These are phyloP conservation scores for Himalopsyche japonica DNA, from an alignment of 2,888 invertebrate species.

Conservation along the genomic window DNA sequence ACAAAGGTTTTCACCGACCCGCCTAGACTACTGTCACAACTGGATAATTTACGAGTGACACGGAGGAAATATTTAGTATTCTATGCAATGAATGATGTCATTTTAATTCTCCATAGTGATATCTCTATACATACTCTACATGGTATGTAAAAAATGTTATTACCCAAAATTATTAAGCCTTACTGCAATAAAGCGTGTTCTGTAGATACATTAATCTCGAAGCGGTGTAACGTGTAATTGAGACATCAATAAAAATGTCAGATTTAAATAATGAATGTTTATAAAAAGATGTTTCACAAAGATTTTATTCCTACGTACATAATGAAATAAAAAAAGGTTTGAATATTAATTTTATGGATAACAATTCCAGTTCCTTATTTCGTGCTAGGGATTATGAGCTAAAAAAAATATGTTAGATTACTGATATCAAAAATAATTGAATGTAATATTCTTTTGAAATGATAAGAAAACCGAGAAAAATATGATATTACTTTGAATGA, in stretches of 20 bases:
- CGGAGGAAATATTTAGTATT: neutral
- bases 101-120: neutral
- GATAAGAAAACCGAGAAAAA: no score
- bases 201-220: neutral
- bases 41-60: neutral
- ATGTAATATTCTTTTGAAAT: no score
- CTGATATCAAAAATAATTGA: no score
- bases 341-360: no score
- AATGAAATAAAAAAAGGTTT: no score
- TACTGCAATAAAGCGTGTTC: neutral
- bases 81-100: neutral
- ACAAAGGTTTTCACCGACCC: neutral
- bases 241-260: neutral
- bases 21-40: neutral
- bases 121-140: neutral
- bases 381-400: no score
- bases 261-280: neutral
- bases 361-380: no score
- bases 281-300: neutral
- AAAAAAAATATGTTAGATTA: no score
- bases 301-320: no score
- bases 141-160: neutral
- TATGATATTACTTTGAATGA: no score
- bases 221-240: neutral
- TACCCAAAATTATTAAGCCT: neutral